Percentiles rank a stretch among this genome's conserved stretches.
These are phyloP conservation scores for Drosophila percnosoma DNA, from an alignment of 2,888 invertebrate species.

Conservation along the genomic window DNA sequence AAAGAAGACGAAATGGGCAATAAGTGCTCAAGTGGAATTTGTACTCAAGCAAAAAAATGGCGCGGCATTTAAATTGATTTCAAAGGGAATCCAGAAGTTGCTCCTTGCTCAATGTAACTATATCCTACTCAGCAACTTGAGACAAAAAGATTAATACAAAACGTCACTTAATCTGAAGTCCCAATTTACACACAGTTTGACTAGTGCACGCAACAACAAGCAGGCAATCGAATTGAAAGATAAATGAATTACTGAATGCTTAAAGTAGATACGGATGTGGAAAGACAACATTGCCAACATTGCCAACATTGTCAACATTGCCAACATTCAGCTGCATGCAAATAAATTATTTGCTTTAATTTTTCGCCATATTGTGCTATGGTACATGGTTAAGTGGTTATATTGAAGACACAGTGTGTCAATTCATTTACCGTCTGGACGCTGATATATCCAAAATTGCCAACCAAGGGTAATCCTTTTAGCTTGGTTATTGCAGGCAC, in stretches of 20 bases:
- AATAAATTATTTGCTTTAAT: not conserved
- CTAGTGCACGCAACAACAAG: not conserved
- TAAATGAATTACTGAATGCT: not conserved
- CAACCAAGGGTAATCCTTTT: conserved; percentile 32
- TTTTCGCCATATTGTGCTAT: not conserved
- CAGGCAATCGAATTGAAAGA: not conserved
- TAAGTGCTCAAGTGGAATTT: conserved; percentile 11
- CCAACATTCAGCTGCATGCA: not conserved
- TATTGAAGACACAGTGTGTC: conserved; percentile 15
- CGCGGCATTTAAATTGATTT: conserved; percentile 2
- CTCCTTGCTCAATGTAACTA: not conserved
- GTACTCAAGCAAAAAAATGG: not conserved
- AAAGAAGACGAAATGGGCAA: conserved; percentile 5
- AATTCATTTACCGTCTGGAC: conserved; percentile 4
- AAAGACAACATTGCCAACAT: not conserved
- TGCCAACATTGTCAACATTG: not conserved
- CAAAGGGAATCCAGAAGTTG: not conserved
- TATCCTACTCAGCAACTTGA: not conserved
- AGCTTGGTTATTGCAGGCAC: conserved; percentile 59
- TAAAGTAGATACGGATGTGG: not conserved
- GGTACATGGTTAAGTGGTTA: not conserved
- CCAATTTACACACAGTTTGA: not conserved
- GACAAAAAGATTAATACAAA: not conserved
- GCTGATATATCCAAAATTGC: not conserved
- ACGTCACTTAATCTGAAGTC: not conserved